Conservation (phyloP, 2,888 invertebrate genomes). For the Steinernema hermaphroditum region DNA sequence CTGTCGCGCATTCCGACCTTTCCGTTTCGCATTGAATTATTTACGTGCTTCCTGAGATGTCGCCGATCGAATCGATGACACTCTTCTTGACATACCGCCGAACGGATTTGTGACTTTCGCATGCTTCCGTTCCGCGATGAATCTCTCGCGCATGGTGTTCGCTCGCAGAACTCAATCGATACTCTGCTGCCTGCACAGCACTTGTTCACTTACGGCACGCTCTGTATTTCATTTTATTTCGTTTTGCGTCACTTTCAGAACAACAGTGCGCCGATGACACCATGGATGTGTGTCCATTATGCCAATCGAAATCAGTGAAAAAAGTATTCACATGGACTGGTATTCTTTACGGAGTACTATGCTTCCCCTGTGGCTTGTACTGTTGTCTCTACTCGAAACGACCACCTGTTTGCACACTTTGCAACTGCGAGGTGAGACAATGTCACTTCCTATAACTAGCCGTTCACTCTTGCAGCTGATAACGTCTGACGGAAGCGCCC, state of each 20-base stretch:
- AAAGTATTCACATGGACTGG: conserved; percentile 42
- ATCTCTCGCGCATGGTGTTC: background rate
- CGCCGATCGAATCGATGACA: too few species aligned
- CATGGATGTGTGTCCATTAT: conserved; percentile 42
- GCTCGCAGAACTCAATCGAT: conserved; percentile 20
- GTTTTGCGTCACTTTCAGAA: background rate
- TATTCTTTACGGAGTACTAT: conserved; percentile 56
- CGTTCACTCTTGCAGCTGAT: conserved; percentile 32
- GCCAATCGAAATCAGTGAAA: conserved; percentile 39
- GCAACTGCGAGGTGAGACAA: conserved; percentile 57
- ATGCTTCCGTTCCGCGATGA: background rate
- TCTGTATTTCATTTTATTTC: background rate
- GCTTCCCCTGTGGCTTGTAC: conserved; percentile 62
- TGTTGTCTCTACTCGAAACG: conserved; percentile 51
- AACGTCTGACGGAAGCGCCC: conserved; percentile 39
- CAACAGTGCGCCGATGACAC: background rate
- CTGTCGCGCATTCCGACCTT: background rate
- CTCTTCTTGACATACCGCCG: too few species aligned
- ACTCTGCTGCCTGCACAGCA: background rate
- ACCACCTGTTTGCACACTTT: conserved; percentile 47
- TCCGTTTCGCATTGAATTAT: too few species aligned
- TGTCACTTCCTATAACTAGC: background rate
- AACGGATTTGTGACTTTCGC: too few species aligned
- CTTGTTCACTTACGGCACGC: background rate
- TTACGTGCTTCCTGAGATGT: too few species aligned